Evolutionary conservation across 2,113 vertebrate species (phyloP), one percentile per base, ranked within the genome.

Genomic region (Dasyornis broadbenti): DNA sequence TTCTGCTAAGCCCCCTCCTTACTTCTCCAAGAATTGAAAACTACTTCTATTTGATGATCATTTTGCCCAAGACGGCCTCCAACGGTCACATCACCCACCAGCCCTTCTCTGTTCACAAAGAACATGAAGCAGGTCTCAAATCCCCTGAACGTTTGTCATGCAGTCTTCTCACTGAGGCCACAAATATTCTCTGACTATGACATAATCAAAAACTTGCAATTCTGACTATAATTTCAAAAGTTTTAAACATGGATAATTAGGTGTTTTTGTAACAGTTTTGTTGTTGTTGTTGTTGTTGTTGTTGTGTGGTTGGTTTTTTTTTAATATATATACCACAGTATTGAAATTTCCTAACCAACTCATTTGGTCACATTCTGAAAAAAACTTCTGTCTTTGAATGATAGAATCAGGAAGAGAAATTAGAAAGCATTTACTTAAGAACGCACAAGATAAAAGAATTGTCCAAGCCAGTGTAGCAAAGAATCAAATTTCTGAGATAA

Each of bases 391-490:
- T 26, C 30, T 86, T 54, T 84, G 24, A 88, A 40, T 53, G 23
- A 35, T 5, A 44, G 42, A 80, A 87, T 73, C 91, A 59, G 57
- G 66, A 94, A 97, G 52, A 94, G n/a, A 89, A 97, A 90, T 79
- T 94, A 70, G 45, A 91, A 95, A 93, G 33, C 50, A 76, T 21
- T 93, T 86, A 57, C 11, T 84, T 89, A 57, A 87, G 73, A 94
- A 53, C 75, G 90, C 54, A 22, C 9, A 78, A 88, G 66, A 82
- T 33, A 93, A 82, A 92, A 72, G 9, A 77, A 82, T 93, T 79
- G 49, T 3, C 76, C 66, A 94, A 80, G 7, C 12, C 6, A 42
- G 15, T 7, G 16, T 24, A 89, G 21, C 8, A 56, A 89, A 86
- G 22, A 78, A 59, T 61, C 59, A 78, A 40, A 81, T 11, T 30